A percentile compares a stretch with the other conserved stretches of the same genome.
Evolutionary conservation across 2,888 invertebrate species (phyloP).

Genomic region (Pandemis cinnamomeana): DNA sequence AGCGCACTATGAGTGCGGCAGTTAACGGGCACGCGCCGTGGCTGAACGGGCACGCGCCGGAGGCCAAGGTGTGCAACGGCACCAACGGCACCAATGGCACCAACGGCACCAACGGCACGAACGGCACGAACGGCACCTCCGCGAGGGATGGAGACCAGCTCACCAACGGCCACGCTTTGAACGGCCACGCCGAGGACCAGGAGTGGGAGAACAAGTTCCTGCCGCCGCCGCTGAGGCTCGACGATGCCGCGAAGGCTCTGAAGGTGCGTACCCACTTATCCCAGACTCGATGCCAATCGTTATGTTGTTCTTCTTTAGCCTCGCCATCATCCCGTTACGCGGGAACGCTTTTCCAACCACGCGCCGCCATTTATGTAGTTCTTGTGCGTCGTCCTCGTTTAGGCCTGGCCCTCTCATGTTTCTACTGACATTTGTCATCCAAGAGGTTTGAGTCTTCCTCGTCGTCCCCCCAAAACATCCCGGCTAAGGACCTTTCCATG

Average conservation of each 20-base stretch:
- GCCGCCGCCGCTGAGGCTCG: conserved; percentile 66
- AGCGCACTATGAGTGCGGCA: conserved; percentile 42
- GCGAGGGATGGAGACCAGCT: not conserved
- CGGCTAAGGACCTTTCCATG: too few relatives aligned
- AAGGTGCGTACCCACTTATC: conserved; percentile 57
- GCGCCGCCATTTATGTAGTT: too few relatives aligned
- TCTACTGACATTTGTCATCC: too few relatives aligned
- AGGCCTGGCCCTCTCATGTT: too few relatives aligned
- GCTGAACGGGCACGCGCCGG: conserved; percentile 44
- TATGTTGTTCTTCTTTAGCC: too few relatives aligned
- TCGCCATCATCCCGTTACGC: too few relatives aligned
- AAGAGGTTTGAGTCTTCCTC: too few relatives aligned
- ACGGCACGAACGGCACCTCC: conserved; percentile 43
- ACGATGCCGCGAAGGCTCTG: conserved; percentile 66
- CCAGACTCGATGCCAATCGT: too few relatives aligned
- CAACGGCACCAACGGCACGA: not conserved
- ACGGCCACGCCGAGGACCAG: conserved; percentile 42
- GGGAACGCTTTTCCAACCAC: too few relatives aligned
- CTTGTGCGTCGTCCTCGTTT: too few relatives aligned
- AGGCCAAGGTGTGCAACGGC: conserved; percentile 34
- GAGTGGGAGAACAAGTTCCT: conserved; percentile 70
- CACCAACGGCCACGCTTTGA: conserved; percentile 44
- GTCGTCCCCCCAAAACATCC: too few relatives aligned
- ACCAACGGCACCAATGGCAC: conserved; percentile 37
- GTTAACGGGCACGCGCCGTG: conserved; percentile 48